These are phyloP conservation scores for Drosophila mauritiana DNA, from an alignment of 1,140 invertebrate species.

Conservation along the genomic window DNA sequence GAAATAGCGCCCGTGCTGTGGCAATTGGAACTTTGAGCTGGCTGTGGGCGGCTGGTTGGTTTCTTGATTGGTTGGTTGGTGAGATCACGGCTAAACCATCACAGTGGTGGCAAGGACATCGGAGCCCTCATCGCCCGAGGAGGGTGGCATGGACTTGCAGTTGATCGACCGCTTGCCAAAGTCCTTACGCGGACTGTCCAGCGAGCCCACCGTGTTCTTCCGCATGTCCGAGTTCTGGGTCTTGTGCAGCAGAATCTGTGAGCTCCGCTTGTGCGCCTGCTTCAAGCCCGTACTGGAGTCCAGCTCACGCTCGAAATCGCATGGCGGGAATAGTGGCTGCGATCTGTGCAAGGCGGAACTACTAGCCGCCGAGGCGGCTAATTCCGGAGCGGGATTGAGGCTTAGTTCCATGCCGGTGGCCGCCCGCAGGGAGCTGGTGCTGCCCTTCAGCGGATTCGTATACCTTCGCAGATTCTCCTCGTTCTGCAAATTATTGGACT, in stretches of 20 bases:
- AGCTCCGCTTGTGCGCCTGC: constrained; percentile 85
- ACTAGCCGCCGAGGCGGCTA: constrained; percentile 84
- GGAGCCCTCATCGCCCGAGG: constrained; percentile 84
- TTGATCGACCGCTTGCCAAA: constrained; percentile 89
- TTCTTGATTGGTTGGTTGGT: constrained; percentile 33
- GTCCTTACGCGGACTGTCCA: constrained; percentile 90
- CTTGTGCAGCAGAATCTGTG: constrained; percentile 89
- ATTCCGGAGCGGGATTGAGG: constrained; percentile 86
- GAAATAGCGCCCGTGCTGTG: constrained; percentile 70
- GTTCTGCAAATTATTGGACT: constrained; percentile 95
- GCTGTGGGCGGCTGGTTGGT: constrained; percentile 37
- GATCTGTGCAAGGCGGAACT: constrained; percentile 87
- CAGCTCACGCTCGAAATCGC: constrained; percentile 83
- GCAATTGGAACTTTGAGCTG: constrained; percentile 48
- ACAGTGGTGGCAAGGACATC: constrained; percentile 86
- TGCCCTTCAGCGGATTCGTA: constrained; percentile 85
- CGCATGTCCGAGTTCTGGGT: constrained; percentile 90
- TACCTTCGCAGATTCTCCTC: constrained; percentile 93
- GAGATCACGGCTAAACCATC: constrained; percentile 84
- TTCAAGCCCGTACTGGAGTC: constrained; percentile 69
- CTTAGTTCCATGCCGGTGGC: constrained; percentile 84
- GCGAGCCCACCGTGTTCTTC: constrained; percentile 91
- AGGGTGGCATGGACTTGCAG: constrained; percentile 84
- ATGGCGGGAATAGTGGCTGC: constrained; percentile 86
- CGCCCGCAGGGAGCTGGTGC: constrained; percentile 80